Conservation (phyloP, 2,888 invertebrate genomes). For the Chironomus tentans region DNA sequence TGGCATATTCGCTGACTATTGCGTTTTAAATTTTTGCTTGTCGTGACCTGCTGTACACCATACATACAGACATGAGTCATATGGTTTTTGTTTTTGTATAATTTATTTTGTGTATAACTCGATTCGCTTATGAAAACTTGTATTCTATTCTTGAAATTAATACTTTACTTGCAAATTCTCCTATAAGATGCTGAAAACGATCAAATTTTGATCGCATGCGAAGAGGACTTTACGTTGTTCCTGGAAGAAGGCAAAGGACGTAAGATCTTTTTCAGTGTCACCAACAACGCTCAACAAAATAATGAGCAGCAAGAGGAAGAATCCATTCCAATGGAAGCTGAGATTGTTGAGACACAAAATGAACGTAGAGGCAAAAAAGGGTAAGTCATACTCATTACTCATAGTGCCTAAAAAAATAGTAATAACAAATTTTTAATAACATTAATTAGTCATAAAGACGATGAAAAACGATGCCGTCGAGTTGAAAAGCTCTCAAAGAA, state of each 20-base stretch:
- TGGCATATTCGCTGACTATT: neutral
- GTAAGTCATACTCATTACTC: neutral
- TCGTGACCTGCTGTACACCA: neutral
- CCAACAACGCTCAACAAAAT: neutral
- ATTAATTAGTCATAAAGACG: neutral
- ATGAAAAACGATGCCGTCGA: neutral
- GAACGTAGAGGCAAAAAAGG: neutral
- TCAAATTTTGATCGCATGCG: constrained; percentile 34
- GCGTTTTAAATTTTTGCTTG: constrained; percentile 12
- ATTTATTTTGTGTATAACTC: neutral
- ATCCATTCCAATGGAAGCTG: neutral
- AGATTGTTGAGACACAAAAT: neutral
- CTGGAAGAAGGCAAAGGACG: constrained; percentile 16
- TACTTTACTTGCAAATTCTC: neutral
- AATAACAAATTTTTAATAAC: neutral
- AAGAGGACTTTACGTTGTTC: constrained; percentile 15
- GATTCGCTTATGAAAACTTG: neutral
- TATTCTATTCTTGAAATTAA: neutral
- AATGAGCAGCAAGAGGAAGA: neutral
- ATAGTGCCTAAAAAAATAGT: neutral
- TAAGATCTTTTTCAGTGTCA: constrained; percentile 3
- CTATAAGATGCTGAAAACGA: constrained; percentile 35
- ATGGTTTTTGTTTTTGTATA: neutral
- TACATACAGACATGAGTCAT: too few species aligned
- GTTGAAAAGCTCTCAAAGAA: neutral